Evolutionary conservation across 2,888 invertebrate species (phyloP).

Genomic region (Matsumyia berberina): DNA sequence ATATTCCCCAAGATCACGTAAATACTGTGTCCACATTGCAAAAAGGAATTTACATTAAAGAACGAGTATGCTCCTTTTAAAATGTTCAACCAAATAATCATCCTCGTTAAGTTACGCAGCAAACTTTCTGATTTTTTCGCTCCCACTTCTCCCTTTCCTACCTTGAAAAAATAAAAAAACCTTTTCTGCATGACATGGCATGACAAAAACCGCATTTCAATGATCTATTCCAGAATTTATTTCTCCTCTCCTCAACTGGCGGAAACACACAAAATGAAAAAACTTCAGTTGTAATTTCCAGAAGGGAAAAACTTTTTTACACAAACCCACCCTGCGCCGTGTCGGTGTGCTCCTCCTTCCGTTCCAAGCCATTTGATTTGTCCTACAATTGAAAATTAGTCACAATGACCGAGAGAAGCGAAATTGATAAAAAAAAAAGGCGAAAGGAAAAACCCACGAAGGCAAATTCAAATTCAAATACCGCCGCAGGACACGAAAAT

Average conservation of each 20-base stretch:
- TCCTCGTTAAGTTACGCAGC: background rate
- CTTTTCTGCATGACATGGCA: slow-evolving; percentile 60
- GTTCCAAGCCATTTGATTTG: slow-evolving; percentile 65
- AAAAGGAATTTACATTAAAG: background rate
- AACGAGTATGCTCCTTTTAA: background rate
- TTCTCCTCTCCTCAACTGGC: background rate
- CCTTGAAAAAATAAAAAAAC: slow-evolving; percentile 15
- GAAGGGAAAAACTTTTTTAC: slow-evolving; percentile 26
- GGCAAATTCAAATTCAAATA: slow-evolving; percentile 49
- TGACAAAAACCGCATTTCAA: slow-evolving; percentile 54
- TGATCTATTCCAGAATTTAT: slow-evolving; percentile 53
- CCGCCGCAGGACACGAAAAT: slow-evolving; percentile 54
- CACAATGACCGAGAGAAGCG: slow-evolving; percentile 44
- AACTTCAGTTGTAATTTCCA: slow-evolving; percentile 52
- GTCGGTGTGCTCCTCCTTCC: background rate
- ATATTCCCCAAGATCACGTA: too few species aligned
- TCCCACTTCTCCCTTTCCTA: background rate
- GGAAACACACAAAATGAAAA: background rate
- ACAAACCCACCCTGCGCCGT: background rate
- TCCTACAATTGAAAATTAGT: slow-evolving; percentile 70
- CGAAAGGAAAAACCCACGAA: background rate
- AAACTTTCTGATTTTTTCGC: background rate
- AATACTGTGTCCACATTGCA: too few species aligned
- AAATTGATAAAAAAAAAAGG: background rate
- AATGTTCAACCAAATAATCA: background rate